Evolutionary conservation across 2,888 invertebrate species (phyloP), one percentile per base, ranked within the genome.

Genomic region (Xanthorhoe designata): DNA sequence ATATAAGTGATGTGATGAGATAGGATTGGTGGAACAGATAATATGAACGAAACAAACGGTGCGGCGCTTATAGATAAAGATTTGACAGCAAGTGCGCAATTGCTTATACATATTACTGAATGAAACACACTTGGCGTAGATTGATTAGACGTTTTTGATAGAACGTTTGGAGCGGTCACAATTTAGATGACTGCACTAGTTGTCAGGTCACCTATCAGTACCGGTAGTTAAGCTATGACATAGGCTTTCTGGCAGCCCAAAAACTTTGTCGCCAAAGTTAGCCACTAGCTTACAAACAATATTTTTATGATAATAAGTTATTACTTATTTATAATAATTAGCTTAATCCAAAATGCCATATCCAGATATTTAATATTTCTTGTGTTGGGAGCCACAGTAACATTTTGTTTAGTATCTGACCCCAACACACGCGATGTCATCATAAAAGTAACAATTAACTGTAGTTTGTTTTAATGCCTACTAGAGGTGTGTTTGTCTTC

Each of bases 401-500:
- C 87, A 86, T 88, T 88, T 87, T 86, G 85, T 86, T 83, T 83
- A 80, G 81, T 81, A 83, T 83, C 81, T 80, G 84, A 84, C 86
- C 85, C 81, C 75, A 78, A 70, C 84, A 78, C 92, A 92, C 91
- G 92, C 92, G 83, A 92, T 88, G 82, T 80, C 83, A 81, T 88
- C 88, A 88, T 91, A 91, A 91, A 91, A 88, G 83, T 77, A 78
- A 88, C 88, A 90, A 91, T 91, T 90, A 91, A 88, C 84, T 81
- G 82, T 79, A 83, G 84, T 88, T 89, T 90, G 88, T 89, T 90
- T 90, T 87, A 87, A 83, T 82, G 80, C 82, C 35, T 55, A 59
- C 50, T 77, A 79, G 45, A 79, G 80, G 84, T 77, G 81, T 88
- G 86, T 89, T 87, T 86, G 84, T 86, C 87, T 87, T 88, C 86